These are phyloP conservation scores for Myotis lucifugus DNA, from an alignment of 2,113 vertebrate species.

Conservation along the genomic window DNA sequence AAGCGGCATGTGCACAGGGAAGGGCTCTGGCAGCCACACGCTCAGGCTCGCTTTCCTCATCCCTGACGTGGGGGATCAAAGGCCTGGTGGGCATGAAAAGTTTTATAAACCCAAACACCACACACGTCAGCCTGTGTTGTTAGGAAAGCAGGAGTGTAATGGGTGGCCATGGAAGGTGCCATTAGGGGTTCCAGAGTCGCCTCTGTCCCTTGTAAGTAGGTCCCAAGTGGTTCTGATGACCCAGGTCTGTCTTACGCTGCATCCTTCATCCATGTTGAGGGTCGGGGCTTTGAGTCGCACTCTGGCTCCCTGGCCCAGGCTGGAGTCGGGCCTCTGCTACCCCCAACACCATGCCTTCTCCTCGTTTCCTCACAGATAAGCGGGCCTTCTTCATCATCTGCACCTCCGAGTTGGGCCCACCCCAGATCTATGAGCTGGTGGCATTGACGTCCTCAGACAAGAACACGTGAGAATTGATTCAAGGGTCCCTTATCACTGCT, in stretches of 20 bases:
- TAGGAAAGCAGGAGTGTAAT: neutral
- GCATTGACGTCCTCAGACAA: slow-evolving; percentile 91
- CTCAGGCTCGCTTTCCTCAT: neutral
- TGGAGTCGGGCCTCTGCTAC: neutral
- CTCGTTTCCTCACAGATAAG: slow-evolving; percentile 86
- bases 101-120: neutral
- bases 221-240: neutral
- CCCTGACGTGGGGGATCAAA: neutral
- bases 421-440: slow-evolving; percentile 96
- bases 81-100: neutral
- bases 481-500: neutral
- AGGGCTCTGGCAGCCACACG: neutral
- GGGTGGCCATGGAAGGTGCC: neutral
- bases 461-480: slow-evolving; percentile 88
- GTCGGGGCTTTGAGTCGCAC: neutral
- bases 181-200: neutral
- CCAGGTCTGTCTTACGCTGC: neutral
- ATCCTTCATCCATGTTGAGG: too few relatives aligned
- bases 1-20: neutral
- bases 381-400: slow-evolving; percentile 96
- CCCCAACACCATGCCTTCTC: rapidly evolving
- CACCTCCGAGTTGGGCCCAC: slow-evolving; percentile 90
- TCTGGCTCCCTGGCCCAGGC: neutral
- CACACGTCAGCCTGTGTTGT: neutral
- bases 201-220: neutral